Evolutionary conservation across 2,113 vertebrate species (phyloP).

Genomic region (Cricetomys ansorgei): DNA sequence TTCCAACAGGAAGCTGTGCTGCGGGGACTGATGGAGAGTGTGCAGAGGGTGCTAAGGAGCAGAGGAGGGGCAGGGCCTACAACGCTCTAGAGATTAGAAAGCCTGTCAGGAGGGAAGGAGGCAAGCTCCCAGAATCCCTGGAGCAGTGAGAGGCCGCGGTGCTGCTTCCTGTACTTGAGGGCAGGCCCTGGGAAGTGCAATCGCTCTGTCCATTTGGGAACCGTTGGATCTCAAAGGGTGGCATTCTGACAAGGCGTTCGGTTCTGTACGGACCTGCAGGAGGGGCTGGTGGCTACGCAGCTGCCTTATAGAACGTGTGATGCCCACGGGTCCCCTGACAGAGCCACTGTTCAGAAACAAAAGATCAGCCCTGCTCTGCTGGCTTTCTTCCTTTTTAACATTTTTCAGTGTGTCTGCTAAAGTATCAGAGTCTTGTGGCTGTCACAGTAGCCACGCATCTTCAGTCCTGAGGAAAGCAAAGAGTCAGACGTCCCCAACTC

Average conservation of each 20-base stretch:
- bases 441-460: neutral
- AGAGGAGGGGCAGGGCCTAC: neutral
- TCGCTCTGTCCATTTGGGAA: neutral
- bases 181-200: neutral
- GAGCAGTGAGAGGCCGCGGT: neutral
- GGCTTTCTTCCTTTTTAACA: neutral
- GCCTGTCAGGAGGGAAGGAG: neutral
- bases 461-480: neutral
- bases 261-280: neutral
- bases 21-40: neutral
- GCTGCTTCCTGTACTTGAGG: neutral
- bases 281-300: accelerated
- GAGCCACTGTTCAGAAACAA: neutral
- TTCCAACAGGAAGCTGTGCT: neutral
- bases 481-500: neutral
- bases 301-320: neutral
- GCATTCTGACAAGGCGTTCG: neutral
- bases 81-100: neutral
- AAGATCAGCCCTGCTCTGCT: neutral
- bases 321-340: neutral
- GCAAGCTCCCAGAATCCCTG: neutral
- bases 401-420: neutral
- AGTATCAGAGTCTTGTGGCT: neutral
- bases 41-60: accelerated
- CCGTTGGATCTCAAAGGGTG: neutral